Evolutionary conservation across 2,113 vertebrate species (phyloP).

Genomic region (Trichechus manatus): DNA sequence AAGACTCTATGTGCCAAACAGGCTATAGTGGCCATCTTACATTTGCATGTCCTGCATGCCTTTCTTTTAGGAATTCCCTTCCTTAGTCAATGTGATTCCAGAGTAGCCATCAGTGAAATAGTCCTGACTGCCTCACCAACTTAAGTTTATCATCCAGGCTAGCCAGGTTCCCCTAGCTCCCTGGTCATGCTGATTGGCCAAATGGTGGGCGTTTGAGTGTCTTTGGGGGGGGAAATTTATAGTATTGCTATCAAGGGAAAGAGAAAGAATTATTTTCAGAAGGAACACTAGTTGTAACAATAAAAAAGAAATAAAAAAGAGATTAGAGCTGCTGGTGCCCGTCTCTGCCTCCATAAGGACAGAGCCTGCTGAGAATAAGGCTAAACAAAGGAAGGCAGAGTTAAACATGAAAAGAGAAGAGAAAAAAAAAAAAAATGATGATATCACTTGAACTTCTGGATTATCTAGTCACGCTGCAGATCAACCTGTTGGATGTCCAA

Average conservation of each 20-base stretch:
- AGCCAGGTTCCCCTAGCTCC: neutral
- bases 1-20: neutral
- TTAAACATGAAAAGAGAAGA: neutral
- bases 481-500: neutral
- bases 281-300: neutral
- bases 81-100: neutral
- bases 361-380: neutral
- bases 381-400: conserved; percentile 8
- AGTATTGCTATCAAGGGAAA: neutral
- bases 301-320: neutral
- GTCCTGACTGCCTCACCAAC: neutral
- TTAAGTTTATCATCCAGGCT: neutral
- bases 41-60: neutral
- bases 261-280: neutral
- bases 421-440: no score
- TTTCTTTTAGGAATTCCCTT: neutral
- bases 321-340: neutral
- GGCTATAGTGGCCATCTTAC: neutral
- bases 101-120: neutral
- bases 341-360: neutral
- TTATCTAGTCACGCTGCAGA: neutral
- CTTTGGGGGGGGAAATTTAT: neutral
- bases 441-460: neutral
- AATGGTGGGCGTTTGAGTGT: neutral
- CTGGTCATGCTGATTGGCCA: neutral